phyloP scores from a whole-genome alignment of 2,888 invertebrate species.

The Cryptosula pallasiana region DNA sequence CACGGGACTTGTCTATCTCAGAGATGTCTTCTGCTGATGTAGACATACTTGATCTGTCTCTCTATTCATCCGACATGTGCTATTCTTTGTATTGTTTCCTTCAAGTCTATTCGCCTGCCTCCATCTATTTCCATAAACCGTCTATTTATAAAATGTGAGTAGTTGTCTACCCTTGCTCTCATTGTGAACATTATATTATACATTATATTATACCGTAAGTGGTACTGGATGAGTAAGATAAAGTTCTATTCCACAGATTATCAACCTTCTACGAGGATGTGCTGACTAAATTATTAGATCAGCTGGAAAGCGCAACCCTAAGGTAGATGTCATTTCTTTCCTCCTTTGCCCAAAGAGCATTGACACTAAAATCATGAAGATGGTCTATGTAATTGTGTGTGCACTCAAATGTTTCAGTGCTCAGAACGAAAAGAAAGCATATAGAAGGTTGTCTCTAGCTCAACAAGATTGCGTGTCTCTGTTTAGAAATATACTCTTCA shows the following conservation, averaged over 20 bases:
- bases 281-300: not conserved
- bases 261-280: conserved; percentile 12
- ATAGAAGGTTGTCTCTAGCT: not conserved
- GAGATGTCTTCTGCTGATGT: not conserved
- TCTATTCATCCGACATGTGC: conserved; percentile 67
- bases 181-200: no score
- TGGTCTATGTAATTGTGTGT: no score
- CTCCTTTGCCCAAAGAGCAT: no score
- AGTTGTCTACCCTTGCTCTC: no score
- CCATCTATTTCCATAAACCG: not conserved
- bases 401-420: no score
- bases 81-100: conserved; percentile 66
- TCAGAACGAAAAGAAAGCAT: not conserved
- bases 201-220: no score
- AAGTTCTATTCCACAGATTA: not conserved
- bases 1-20: not conserved
- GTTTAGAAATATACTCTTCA: not conserved
- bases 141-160: not conserved
- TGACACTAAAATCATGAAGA: no score
- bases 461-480: conserved; percentile 4
- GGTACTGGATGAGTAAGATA: no score
- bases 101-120: conserved; percentile 62
- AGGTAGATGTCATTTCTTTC: no score
- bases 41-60: not conserved
- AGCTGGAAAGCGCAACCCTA: not conserved